These are phyloP conservation scores for Heliconius hewitsoni DNA, from an alignment of 1,140 invertebrate species.

Conservation along the genomic window DNA sequence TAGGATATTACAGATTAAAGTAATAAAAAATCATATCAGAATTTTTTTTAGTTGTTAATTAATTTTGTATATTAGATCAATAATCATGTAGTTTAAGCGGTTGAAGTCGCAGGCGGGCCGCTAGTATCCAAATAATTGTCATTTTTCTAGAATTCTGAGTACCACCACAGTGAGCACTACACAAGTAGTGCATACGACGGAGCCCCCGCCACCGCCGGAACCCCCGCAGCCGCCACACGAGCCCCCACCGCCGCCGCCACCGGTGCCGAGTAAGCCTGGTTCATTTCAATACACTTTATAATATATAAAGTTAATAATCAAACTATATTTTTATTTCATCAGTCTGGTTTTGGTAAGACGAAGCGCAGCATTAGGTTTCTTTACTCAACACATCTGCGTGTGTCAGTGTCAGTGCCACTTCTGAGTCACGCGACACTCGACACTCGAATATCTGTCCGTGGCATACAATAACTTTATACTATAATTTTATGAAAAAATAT, in stretches of 20 bases:
- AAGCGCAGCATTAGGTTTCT: no score
- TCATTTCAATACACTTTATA: not conserved
- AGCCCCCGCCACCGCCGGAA: constrained; percentile 32
- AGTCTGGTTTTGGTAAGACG: no score
- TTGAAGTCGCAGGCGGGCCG: no score
- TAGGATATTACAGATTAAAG: no score
- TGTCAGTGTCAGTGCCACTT: constrained; percentile 3
- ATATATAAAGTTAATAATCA: no score
- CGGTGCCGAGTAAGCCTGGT: constrained; percentile 16
- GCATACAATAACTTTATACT: no score
- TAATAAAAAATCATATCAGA: no score
- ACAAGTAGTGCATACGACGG: constrained; percentile 33
- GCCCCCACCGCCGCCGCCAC: constrained; percentile 17
- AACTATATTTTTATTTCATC: no score
- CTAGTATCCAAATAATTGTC: not conserved
- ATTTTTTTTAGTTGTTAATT: no score
- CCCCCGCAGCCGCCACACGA: constrained; percentile 28
- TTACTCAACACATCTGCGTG: not conserved
- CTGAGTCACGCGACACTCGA: not conserved
- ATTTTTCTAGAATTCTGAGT: constrained; percentile 83
- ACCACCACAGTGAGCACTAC: constrained; percentile 72
- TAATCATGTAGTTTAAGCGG: no score
- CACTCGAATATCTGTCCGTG: not conserved
- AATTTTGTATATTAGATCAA: no score
- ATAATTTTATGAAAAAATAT: no score